Conservation (phyloP, 2,888 invertebrate genomes). For the Carabus problematicus region DNA sequence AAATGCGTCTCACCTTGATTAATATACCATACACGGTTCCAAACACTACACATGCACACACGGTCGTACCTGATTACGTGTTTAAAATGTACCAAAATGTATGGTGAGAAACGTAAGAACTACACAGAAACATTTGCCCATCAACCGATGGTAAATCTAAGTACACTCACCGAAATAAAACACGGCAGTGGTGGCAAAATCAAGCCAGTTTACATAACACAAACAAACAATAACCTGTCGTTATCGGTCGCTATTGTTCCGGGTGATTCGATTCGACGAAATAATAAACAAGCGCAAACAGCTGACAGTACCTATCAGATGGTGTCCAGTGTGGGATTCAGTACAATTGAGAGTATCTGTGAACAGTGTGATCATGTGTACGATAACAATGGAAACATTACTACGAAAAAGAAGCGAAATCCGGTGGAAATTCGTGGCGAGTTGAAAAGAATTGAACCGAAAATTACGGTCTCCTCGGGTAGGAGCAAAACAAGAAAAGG, state of each 20-base stretch:
- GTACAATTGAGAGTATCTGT: conserved; percentile 10
- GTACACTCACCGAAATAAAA: background rate
- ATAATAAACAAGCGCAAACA: background rate
- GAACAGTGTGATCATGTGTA: background rate
- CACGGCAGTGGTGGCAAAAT: conserved; percentile 8
- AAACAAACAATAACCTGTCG: background rate
- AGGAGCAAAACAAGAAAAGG: conserved; percentile 31
- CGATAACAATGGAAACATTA: conserved; percentile 35
- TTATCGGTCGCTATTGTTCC: background rate
- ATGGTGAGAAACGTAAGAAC: conserved; percentile 21
- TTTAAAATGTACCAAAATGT: conserved; percentile 29
- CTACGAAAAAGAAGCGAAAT: conserved; percentile 23
- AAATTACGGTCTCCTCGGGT: background rate
- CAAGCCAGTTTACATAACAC: background rate
- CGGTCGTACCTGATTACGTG: too few species aligned
- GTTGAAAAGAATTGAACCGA: background rate
- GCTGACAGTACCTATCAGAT: background rate
- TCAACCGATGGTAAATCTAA: background rate
- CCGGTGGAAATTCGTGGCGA: background rate
- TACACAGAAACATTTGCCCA: conserved; percentile 4
- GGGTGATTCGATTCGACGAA: background rate
- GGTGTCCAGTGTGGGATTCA: background rate
- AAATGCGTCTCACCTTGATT: conserved; percentile 15
- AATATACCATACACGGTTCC: background rate
- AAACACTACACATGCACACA: background rate